Evolutionary conservation across 2,113 vertebrate species (phyloP).

Genomic region (Camelus bactrianus): DNA sequence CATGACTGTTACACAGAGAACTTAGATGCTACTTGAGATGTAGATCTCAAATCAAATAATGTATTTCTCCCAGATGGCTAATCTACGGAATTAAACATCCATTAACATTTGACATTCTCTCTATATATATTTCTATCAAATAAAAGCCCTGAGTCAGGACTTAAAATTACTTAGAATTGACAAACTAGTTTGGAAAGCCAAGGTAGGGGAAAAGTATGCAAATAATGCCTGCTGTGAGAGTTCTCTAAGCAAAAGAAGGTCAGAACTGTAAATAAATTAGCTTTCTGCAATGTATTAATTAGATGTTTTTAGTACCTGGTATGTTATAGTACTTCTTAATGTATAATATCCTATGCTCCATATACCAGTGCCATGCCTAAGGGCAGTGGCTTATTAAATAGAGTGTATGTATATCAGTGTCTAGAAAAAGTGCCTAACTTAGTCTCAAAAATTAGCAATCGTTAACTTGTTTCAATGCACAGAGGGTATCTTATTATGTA

Average conservation of each 20-base stretch:
- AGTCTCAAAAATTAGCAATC: background rate
- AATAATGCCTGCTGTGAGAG: background rate
- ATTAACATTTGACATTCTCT: too few relatives aligned
- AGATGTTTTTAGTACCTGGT: background rate
- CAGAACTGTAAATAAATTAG: conserved; percentile 26
- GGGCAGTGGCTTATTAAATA: background rate
- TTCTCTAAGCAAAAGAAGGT: conserved; percentile 6
- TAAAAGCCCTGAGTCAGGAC: background rate
- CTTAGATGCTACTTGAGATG: background rate
- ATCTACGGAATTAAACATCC: too few relatives aligned
- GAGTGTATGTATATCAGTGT: background rate
- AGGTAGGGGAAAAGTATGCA: background rate
- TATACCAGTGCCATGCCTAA: background rate
- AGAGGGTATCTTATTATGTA: background rate
- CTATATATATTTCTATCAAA: background rate
- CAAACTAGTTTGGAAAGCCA: conserved; percentile 41
- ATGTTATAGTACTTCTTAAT: background rate
- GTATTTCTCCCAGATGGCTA: too few relatives aligned
- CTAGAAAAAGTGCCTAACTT: background rate
- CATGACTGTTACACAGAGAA: background rate
- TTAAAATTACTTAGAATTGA: background rate
- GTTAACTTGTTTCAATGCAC: background rate
- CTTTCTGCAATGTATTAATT: background rate
- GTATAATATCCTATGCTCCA: background rate
- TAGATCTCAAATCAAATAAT: too few relatives aligned